Evolutionary conservation across 2,888 invertebrate species (phyloP), one percentile per base, ranked within the genome.

Genomic region (Ischnus inquisitorius): DNA sequence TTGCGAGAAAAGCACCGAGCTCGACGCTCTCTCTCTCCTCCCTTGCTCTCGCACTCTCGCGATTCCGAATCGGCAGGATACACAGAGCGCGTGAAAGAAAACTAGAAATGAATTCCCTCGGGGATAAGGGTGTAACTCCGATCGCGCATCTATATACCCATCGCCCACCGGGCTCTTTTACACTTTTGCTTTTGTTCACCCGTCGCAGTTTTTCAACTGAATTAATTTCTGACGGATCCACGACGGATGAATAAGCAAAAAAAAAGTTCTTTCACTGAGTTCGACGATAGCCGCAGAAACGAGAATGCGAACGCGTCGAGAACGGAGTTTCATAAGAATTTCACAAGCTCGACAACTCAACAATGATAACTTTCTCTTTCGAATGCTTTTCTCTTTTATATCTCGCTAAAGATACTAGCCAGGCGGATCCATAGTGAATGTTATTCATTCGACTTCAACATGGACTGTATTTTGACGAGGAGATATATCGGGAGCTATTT

Each of bases 31-130:
- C 25, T 77, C 41, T 34, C 34, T 34, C n/a, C n/a, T 34, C 16
- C 54, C 57, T 57, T 28, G 46, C 28, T 51, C 39, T 25, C 57
- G 46, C 41, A 51, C 68, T 41, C 16, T 69, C 46, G 34, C 46
- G 43, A 48, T 57, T 48, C 41, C 43, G 51, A 48, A 69, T 28
- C 16, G 39, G 28, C 39, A 69, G 43, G 48, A 68, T 57, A 68
- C n/a, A 69, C 43, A 22, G 69, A 69, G 41, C 57, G 57, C 57
- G 57, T 71, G 41, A 57, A 41, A 43, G 39, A 71, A 69, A 69
- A 71, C 48, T 68, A 34, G 25, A 16, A 71, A 57, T 71, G 54
- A 57, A 71, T 71, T 54, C 34, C 54, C 54, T 46, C 46, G 46
- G 12, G 46, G 46, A 8, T 46, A 46, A 46, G 5, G 34, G 46